Percentiles rank a stretch among this genome's conserved stretches.
These are phyloP conservation scores for Malacosoma neustria DNA, from an alignment of 2,888 invertebrate species.

Conservation along the genomic window DNA sequence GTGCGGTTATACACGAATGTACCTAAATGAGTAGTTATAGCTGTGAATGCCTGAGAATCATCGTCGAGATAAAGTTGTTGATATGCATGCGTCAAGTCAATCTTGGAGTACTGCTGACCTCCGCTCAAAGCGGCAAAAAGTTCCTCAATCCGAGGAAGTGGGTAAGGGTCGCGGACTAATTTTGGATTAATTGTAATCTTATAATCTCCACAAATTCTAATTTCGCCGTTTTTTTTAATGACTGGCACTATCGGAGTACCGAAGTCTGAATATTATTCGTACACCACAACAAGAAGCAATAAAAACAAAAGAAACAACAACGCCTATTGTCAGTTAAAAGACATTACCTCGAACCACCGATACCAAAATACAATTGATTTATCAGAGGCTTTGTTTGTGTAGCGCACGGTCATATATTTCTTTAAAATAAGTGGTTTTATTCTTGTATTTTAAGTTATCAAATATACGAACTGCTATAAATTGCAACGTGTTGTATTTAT, in stretches of 20 bases:
- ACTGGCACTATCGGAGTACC: conserved; percentile 20
- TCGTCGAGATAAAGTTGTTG: conserved; percentile 7
- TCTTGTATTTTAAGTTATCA: no score
- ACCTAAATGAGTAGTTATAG: conserved; percentile 15
- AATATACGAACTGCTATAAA: no score
- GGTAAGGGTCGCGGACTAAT: conserved; percentile 19
- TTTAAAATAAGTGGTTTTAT: no score
- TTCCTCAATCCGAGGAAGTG: conserved; percentile 16
- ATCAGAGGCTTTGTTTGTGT: no score
- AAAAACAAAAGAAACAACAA: no score
- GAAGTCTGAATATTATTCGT: conserved; percentile 21
- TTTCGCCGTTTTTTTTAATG: conserved; percentile 17
- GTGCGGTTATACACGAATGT: conserved; percentile 11
- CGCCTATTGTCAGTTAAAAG: no score
- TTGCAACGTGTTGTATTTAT: no score
- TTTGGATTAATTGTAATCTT: conserved; percentile 19
- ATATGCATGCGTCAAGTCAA: conserved; percentile 6
- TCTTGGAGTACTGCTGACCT: background rate
- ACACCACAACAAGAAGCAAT: no score
- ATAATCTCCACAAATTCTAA: conserved; percentile 19
- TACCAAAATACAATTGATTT: no score
- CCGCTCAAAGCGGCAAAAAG: no score
- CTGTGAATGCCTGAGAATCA: conserved; percentile 13
- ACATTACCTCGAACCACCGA: no score
- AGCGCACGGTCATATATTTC: no score